A percentile compares a stretch with the other conserved stretches of the same genome.
Evolutionary conservation across 2,888 invertebrate genomes (phyloP).

Genomic region (Graphium colonna): DNA sequence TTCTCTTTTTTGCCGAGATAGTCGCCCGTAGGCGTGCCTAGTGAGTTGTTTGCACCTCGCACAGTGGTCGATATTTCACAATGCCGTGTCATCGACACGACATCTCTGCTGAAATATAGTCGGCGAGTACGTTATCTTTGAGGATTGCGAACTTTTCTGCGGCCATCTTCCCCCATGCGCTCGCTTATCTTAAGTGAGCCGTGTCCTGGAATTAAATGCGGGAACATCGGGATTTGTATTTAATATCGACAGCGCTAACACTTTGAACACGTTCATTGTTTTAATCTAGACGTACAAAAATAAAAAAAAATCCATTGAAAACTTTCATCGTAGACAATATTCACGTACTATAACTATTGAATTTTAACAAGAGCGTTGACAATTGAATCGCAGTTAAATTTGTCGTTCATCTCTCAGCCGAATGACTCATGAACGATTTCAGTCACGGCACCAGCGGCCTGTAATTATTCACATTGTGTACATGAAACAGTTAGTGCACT

Average conservation of each 20-base stretch:
- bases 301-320: background rate
- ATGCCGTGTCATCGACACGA: constrained; percentile 61
- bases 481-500: constrained; percentile 65
- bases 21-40: constrained; percentile 73
- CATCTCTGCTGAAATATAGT: constrained; percentile 43
- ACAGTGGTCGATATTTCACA: constrained; percentile 74
- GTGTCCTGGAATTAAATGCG: background rate
- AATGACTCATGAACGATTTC: constrained; percentile 65
- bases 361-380: constrained; percentile 18
- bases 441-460: constrained; percentile 58
- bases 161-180: constrained; percentile 3
- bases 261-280: background rate
- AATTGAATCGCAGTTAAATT: constrained; percentile 15
- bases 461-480: constrained; percentile 71
- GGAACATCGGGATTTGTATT: background rate
- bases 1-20: constrained; percentile 64
- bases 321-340: background rate
- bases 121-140: constrained; percentile 35
- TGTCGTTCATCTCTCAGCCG: constrained; percentile 44
- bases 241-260: background rate
- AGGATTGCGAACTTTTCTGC: constrained; percentile 39
- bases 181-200: constrained; percentile 2
- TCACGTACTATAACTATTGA: background rate
- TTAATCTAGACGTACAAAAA: too few relatives aligned
- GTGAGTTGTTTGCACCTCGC: constrained; percentile 75